These are phyloP conservation scores for Paradisaea rubra DNA, from an alignment of 2,113 vertebrate species.

Conservation along the genomic window DNA sequence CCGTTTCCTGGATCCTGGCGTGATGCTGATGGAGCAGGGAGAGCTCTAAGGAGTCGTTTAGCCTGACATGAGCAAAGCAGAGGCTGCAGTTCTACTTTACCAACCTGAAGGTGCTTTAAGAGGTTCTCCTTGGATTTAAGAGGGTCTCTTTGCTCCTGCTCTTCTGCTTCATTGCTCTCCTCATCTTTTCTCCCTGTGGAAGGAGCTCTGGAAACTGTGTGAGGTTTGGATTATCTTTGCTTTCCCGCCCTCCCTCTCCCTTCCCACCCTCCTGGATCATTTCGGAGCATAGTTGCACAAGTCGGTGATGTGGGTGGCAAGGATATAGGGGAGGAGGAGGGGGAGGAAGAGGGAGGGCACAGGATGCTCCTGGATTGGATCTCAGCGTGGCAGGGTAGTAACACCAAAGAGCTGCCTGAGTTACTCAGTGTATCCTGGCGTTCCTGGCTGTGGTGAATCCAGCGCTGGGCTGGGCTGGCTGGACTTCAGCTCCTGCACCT, in stretches of 20 bases:
- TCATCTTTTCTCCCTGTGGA: accelerated
- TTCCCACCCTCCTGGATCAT: neutral
- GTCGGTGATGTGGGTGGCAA: neutral
- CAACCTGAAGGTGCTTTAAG: neutral
- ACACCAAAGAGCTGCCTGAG: neutral
- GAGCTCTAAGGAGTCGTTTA: neutral
- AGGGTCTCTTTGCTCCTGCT: neutral
- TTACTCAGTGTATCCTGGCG: neutral
- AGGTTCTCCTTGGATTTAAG: neutral
- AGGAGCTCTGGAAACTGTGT: neutral
- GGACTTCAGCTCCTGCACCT: neutral
- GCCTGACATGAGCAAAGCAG: neutral
- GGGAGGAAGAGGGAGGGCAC: neutral
- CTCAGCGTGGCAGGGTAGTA: neutral
- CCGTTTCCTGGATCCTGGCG: neutral
- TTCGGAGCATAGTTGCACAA: neutral
- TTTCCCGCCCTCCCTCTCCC: neutral
- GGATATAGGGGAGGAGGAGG: neutral
- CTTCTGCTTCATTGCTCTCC: accelerated
- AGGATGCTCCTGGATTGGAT: neutral
- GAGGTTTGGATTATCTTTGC: neutral
- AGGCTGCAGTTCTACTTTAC: neutral
- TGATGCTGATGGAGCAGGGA: neutral
- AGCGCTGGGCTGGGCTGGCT: accelerated
- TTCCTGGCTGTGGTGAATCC: neutral